phyloP scores from a whole-genome alignment of 2,113 vertebrate genomes.

The Mesembrinibis cayennensis region DNA sequence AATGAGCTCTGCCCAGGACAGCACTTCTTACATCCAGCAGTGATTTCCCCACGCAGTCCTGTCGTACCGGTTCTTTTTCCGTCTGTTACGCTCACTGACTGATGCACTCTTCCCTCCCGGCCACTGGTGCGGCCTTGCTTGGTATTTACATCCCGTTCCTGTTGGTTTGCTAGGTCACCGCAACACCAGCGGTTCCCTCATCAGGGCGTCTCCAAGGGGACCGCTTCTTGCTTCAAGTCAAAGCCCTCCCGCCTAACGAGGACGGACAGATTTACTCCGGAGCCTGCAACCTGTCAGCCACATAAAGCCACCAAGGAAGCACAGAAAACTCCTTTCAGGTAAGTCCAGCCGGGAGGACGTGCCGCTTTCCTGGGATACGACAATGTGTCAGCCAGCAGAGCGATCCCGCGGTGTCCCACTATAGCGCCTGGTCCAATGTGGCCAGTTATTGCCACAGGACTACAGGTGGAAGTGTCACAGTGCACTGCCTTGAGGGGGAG shows the following conservation, averaged over 20 bases:
- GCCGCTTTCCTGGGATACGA: rapidly evolving
- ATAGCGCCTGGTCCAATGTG: rapidly evolving
- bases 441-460: background rate
- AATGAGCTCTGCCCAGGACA: background rate
- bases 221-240: slow-evolving; percentile 78
- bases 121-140: background rate
- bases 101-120: background rate
- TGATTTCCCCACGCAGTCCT: background rate
- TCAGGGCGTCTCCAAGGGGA: slow-evolving; percentile 45
- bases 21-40: background rate
- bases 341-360: slow-evolving; percentile 9
- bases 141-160: slow-evolving; percentile 16
- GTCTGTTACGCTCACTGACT: background rate
- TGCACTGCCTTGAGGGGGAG: background rate
- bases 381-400: background rate
- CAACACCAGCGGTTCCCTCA: slow-evolving; percentile 60
- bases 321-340: slow-evolving; percentile 64
- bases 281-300: slow-evolving; percentile 74
- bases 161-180: slow-evolving; percentile 73
- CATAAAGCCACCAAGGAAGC: slow-evolving; percentile 3
- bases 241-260: slow-evolving; percentile 43
- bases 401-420: background rate
- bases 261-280: slow-evolving; percentile 41
- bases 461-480: background rate
- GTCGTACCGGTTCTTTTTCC: background rate